Conservation (phyloP, 2,797 vertebrate genomes). For the Aselliscus stoliczkanus region DNA sequence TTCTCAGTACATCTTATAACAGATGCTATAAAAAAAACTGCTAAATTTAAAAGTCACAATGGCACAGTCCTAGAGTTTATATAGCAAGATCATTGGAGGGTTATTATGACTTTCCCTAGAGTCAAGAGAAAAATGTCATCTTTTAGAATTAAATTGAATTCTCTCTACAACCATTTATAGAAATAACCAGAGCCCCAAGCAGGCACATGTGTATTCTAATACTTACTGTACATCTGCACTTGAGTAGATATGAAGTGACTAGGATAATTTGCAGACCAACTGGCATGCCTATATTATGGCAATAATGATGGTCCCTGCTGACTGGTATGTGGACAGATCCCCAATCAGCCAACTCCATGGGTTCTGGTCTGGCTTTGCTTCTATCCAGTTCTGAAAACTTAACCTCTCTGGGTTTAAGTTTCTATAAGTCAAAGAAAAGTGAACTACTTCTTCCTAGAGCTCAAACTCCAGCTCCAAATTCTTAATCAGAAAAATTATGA, state of each 20-base stretch:
- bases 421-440: background rate
- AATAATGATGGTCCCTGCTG: background rate
- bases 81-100: background rate
- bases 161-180: background rate
- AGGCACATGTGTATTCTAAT: background rate
- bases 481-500: slow-evolving; percentile 23
- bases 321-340: background rate
- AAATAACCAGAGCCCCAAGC: background rate
- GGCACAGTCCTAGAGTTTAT: background rate
- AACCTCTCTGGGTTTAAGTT: background rate
- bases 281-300: too few relatives aligned
- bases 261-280: background rate
- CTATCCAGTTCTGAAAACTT: background rate
- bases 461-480: background rate
- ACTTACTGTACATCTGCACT: background rate
- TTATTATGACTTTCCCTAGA: background rate
- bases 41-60: slow-evolving; percentile 17
- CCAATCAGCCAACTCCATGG: background rate
- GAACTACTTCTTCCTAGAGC: background rate
- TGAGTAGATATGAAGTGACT: background rate
- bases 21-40: background rate
- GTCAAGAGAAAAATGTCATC: background rate
- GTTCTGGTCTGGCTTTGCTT: background rate
- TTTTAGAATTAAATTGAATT: background rate
- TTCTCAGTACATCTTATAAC: background rate